Conservation (phyloP, 2,888 invertebrate species). For the Seladonia tumulorum region DNA sequence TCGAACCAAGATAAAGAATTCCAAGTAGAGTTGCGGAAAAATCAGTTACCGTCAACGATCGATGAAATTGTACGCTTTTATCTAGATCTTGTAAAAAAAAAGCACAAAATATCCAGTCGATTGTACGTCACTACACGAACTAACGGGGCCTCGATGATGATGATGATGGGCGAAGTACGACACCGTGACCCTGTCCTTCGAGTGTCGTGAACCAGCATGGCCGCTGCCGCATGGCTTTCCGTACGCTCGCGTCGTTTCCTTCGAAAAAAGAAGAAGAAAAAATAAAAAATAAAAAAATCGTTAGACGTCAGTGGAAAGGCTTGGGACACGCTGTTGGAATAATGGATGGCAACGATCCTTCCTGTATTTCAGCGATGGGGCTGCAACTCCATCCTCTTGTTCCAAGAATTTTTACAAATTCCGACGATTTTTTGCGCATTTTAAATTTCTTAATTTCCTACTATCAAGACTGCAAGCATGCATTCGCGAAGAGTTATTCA, state of each 20-base stretch:
- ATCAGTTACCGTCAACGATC: background rate
- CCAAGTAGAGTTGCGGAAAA: background rate
- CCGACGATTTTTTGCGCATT: background rate
- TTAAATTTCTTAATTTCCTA: too few relatives aligned
- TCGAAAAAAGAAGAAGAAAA: background rate
- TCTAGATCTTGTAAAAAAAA: background rate
- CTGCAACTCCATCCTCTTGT: background rate
- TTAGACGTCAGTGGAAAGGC: background rate
- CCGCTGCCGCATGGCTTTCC: background rate
- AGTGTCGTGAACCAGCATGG: background rate
- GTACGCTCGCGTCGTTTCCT: background rate
- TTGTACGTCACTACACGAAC: background rate
- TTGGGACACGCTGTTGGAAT: constrained; percentile 12
- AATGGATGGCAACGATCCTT: constrained; percentile 3
- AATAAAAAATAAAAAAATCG: background rate
- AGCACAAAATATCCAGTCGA: background rate
- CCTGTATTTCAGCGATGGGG: constrained; percentile 5
- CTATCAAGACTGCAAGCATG: too few relatives aligned
- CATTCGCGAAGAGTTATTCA: too few relatives aligned
- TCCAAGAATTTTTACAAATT: background rate
- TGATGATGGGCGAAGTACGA: background rate
- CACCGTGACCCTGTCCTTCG: constrained; percentile 5
- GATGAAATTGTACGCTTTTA: background rate
- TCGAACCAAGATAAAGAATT: background rate
- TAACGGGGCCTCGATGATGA: background rate